Conservation (phyloP, 2,113 vertebrate species). For the Prunella himalayana region DNA sequence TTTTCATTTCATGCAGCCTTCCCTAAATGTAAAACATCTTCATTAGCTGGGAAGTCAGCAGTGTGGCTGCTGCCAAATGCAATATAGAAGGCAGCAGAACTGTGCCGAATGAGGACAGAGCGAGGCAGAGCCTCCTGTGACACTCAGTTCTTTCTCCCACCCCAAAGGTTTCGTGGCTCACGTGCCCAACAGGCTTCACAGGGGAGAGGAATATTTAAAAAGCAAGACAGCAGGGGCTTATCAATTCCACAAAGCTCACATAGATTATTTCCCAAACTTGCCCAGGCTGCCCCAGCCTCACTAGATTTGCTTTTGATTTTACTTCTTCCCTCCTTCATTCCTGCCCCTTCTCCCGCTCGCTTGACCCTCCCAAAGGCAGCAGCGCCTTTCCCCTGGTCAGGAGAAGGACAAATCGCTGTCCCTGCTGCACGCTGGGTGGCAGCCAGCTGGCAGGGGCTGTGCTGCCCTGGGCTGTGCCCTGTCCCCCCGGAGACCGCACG, state of each 20-base stretch:
- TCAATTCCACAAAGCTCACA: background rate
- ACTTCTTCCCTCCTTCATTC: background rate
- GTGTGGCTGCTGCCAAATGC: slow-evolving; percentile 48
- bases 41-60: slow-evolving; percentile 50
- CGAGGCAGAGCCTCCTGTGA: background rate
- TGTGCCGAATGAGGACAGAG: slow-evolving; percentile 18
- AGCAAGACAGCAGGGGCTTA: background rate
- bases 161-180: background rate
- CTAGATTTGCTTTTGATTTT: background rate
- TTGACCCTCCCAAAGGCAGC: background rate
- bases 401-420: slow-evolving; percentile 17
- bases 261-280: background rate
- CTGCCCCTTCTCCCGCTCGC: background rate
- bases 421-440: background rate
- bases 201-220: background rate
- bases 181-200: background rate
- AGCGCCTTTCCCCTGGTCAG: slow-evolving; percentile 16
- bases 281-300: background rate
- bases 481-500: background rate
- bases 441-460: slow-evolving; percentile 14
- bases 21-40: slow-evolving; percentile 46
- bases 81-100: slow-evolving; percentile 34
- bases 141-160: background rate
- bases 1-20: slow-evolving; percentile 37
- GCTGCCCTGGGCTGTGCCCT: background rate